Conservation (phyloP, 2,113 vertebrate species). For the Phalacrocorax carbo region DNA sequence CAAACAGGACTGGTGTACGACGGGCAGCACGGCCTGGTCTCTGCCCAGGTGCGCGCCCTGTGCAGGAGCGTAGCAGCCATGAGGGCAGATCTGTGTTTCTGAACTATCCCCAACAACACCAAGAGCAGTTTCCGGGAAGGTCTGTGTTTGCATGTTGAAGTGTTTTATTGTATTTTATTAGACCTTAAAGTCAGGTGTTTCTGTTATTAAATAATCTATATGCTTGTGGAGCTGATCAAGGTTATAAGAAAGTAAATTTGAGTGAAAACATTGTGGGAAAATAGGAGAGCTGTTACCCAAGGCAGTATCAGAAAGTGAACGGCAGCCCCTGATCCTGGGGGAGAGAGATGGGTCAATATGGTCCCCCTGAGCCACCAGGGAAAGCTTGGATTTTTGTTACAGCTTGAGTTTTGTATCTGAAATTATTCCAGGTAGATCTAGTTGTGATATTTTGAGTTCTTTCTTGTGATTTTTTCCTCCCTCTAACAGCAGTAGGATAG, state of each 20-base stretch:
- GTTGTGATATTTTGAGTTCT: background rate
- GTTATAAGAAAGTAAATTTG: background rate
- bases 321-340: background rate
- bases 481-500: background rate
- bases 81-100: background rate
- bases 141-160: background rate
- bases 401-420: background rate
- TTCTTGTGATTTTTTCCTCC: background rate
- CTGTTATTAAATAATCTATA: background rate
- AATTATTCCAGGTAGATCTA: background rate
- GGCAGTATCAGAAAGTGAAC: fast-evolving
- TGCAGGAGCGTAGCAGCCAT: background rate
- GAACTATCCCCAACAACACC: background rate
- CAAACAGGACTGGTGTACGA: background rate
- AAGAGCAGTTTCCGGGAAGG: background rate
- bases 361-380: background rate
- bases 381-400: background rate
- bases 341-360: background rate
- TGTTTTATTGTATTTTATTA: background rate
- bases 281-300: background rate
- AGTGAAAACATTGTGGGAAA: background rate
- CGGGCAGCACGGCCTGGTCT: fast-evolving
- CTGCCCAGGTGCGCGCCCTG: background rate
- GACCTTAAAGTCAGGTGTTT: background rate
- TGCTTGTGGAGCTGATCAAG: background rate